A percentile compares a stretch with the other conserved stretches of the same genome.
These are phyloP conservation scores for Denticeps clupeoides DNA, from an alignment of 2,797 vertebrate species.

Conservation along the genomic window DNA sequence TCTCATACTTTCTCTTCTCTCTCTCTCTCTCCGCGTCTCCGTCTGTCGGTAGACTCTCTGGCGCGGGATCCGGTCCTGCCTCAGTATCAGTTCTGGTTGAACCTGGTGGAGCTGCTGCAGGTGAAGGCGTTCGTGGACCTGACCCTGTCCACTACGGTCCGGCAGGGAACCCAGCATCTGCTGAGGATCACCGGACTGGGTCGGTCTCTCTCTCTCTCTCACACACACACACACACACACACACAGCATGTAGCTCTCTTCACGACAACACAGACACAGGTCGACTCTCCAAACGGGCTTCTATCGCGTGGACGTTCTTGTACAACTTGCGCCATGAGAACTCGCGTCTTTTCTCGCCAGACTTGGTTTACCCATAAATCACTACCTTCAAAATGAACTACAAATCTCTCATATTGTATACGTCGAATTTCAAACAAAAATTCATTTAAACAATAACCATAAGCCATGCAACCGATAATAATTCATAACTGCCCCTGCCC, in stretches of 20 bases:
- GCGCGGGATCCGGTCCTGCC: conserved; percentile 81
- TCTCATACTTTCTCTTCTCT: conserved; percentile 49
- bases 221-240: not conserved
- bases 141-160: conserved; percentile 73
- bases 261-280: too few relatives aligned
- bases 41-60: conserved; percentile 61
- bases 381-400: too few relatives aligned
- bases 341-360: too few relatives aligned
- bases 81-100: conserved; percentile 86
- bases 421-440: too few relatives aligned
- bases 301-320: too few relatives aligned
- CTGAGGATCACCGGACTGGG: conserved; percentile 83
- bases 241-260: too few relatives aligned
- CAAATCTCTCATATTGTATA: too few relatives aligned
- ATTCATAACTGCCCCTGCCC: not conserved
- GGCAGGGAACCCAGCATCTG: conserved; percentile 82
- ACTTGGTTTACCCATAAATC: too few relatives aligned
- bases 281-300: too few relatives aligned
- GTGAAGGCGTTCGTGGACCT: conserved; percentile 89
- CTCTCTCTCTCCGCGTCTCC: conserved; percentile 48
- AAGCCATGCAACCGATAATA: too few relatives aligned
- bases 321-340: too few relatives aligned
- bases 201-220: conserved; percentile 36
- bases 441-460: too few relatives aligned
- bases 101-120: conserved; percentile 78